Evolutionary conservation across 2,797 vertebrate species (phyloP), one percentile per base, ranked within the genome.

Genomic region (Hippopotamyrus pictus): DNA sequence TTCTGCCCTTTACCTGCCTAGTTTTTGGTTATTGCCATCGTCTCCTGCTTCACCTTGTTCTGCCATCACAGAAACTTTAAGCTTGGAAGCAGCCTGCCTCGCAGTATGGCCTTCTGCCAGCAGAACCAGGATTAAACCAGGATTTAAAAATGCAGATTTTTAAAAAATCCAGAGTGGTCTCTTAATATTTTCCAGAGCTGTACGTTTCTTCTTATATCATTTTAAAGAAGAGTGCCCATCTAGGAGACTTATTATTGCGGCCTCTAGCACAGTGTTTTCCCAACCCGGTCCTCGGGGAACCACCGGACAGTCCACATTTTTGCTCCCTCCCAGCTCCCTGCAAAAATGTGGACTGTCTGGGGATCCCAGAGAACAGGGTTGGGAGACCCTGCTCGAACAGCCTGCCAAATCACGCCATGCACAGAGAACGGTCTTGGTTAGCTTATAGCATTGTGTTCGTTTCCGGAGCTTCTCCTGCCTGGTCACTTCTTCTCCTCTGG

Each of bases 351-450:
- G 69, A 17, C 69, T 37, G 69, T 76, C 29, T 41, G 33, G 62
- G 29, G 33, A 14, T 76, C 69, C 69, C 5, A 4, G 14, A 76
- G 29, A 37, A 76, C 12, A 37, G 2, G 69, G 2, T 76, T 76
- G 33, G 69, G 69, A 11, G 5, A 76, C 69, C 14, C 33, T 83
- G 65, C 53, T 17, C 51, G 7, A 44, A 8, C 88, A 83, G 84
- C 53, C 48, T 51, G 69, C 69, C 73, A 12, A 9, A 41, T 51
- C 53, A 73, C 25, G 65, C 76, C 25, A 65, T 19, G 86, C 87
- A 90, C 57, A 88, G 79, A 85, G 76, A 53, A 88, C 62, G 89
- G 87, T 88, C 44, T 90, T 69, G 54, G 25, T 90, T 25, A 59
- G 53, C 51, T n/a, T 7, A 65, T 82, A 84, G 76, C 37, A 22